Base-by-base conservation (phyloP, 2,113 vertebrate genomes). In the Labrus mixtus region DNA sequence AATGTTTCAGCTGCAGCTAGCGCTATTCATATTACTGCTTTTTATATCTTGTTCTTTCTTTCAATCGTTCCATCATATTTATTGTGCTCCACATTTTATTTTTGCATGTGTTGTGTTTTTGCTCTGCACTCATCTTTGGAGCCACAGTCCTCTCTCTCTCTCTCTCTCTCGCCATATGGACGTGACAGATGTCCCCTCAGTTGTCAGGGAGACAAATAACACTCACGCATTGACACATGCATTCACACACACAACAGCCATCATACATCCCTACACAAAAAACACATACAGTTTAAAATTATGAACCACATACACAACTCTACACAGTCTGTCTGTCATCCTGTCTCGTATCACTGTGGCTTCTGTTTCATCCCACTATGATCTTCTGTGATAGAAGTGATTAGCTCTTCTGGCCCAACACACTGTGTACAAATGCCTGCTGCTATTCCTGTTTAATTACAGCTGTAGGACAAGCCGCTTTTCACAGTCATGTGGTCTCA, bases 121-220 rank as follows among this genome's bases (percentile, higher is more conserved):
- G 29, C 19, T 12, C 43, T 45, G 11, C 10, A 10, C 39, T 19
- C 17, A 57, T 58, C 43, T 48, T 74, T 10, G 76, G 45, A 83
- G 79, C n/a, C 45, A 77, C 41, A 58, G n/a, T 76, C 51, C 82
- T 41, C 3, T n/a, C n/a, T n/a, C n/a, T n/a, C 29, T 33, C 29
- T 33, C 29, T 33, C 5, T 29, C 46, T 55, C 39, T 48, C 56
- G 84, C 90, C 90, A 89, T 90, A 92, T 77, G 87, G 87, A 90
- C 55, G 81, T 86, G 83, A 83, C 89, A 91, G 89, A 89, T 92
- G 87, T 84, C 85, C 60, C 59, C 76, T 82, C 81, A 68, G 86
- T 89, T 83, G 78, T 86, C 79, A 89, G 73, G 72, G 81, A 87
- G 70, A 83, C 83, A 37, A 61, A 76, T 75, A 60, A 73, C 77